These are phyloP conservation scores for Tichodroma muraria DNA, from an alignment of 2,113 vertebrate genomes.

Conservation along the genomic window DNA sequence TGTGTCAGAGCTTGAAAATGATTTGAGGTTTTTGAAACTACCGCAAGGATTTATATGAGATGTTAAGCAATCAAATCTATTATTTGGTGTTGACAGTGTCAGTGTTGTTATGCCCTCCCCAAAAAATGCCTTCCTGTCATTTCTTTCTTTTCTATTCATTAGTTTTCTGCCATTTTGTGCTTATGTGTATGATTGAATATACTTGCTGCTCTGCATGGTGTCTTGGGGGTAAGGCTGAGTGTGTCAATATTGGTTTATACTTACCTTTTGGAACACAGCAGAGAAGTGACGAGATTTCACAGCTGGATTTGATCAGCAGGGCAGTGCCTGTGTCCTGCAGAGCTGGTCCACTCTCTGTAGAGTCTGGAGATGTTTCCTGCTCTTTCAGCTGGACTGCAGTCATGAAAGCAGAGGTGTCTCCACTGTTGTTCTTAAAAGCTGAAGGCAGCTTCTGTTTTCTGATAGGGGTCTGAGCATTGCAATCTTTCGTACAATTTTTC, in stretches of 20 bases:
- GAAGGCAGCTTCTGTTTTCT: not conserved
- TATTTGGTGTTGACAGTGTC: not conserved
- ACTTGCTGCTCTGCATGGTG: not conserved
- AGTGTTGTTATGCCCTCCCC: not conserved
- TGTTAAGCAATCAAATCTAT: not conserved
- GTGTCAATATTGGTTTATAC: not conserved
- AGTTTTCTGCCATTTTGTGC: not conserved
- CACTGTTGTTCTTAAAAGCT: not conserved
- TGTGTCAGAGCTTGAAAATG: not conserved
- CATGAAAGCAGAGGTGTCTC: not conserved
- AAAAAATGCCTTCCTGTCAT: not conserved
- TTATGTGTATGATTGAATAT: not conserved
- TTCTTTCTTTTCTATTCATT: not conserved
- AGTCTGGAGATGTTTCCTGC: not conserved
- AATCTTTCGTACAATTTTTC: not conserved
- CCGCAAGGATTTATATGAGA: not conserved
- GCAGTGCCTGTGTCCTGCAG: not conserved
- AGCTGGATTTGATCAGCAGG: not conserved
- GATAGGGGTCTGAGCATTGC: not conserved
- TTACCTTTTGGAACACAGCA: not conserved
- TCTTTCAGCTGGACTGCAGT: not conserved
- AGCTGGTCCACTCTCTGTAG: rapidly evolving
- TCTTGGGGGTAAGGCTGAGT: not conserved
- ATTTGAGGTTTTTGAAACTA: not conserved
- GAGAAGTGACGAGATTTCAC: not conserved